These are phyloP conservation scores for Pomatostomus ruficeps DNA, from an alignment of 2,113 vertebrate species.

Conservation along the genomic window DNA sequence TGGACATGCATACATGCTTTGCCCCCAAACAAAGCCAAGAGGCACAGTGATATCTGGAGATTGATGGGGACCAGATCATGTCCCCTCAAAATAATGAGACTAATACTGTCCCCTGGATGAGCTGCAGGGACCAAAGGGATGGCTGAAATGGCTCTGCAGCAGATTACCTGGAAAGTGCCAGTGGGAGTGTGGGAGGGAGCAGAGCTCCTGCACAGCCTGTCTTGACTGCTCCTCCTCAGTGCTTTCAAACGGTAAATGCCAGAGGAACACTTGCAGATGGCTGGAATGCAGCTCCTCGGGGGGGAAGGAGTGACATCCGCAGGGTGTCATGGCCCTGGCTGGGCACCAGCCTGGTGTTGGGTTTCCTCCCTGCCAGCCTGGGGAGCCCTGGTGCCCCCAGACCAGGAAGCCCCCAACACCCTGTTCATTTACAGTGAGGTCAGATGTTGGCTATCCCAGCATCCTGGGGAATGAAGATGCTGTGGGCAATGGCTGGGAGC, in stretches of 20 bases:
- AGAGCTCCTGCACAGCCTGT: not conserved
- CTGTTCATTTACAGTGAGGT: not conserved
- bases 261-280: not conserved
- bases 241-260: not conserved
- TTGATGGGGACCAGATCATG: not conserved
- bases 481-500: not conserved
- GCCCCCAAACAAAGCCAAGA: not conserved
- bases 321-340: not conserved
- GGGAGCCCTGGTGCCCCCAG: not conserved
- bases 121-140: not conserved
- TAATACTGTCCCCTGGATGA: fast-evolving
- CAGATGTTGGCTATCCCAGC: not conserved
- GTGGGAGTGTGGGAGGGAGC: not conserved
- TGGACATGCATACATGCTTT: not conserved
- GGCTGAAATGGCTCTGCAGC: not conserved
- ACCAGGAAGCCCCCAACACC: not conserved
- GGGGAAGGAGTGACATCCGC: not conserved
- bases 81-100: not conserved
- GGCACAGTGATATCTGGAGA: not conserved
- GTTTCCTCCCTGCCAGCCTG: not conserved
- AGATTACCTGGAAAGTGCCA: not conserved
- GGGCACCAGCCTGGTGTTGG: not conserved
- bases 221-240: not conserved
- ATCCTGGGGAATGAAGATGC: not conserved
- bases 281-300: not conserved